Percentiles rank a stretch among this genome's conserved stretches.
Conservation (phyloP, 2,113 vertebrate genomes). For the Psittacara wagleri region DNA sequence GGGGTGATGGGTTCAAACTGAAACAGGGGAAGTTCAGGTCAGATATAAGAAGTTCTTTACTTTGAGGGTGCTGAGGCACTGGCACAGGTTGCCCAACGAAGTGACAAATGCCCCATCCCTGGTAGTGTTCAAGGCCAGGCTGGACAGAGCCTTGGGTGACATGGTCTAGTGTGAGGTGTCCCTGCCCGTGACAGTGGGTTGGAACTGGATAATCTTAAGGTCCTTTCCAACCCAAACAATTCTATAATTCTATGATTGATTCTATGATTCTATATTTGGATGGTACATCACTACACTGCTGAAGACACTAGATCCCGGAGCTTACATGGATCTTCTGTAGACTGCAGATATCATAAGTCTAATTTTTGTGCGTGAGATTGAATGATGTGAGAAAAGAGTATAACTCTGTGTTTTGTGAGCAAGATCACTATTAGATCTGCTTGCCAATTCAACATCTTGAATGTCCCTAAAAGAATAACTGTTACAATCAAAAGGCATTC, state of each 20-base stretch:
- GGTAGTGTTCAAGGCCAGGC: no score
- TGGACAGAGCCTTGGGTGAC: no score
- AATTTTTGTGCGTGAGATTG: not conserved
- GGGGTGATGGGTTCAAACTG: not conserved
- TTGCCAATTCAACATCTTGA: not conserved
- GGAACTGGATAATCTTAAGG: not conserved
- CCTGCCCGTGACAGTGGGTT: not conserved
- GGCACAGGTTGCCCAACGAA: no score
- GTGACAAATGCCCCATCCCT: no score
- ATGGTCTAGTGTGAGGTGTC: not conserved
- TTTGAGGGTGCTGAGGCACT: not conserved
- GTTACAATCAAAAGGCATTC: not conserved
- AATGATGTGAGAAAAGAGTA: not conserved
- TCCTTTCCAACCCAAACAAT: not conserved
- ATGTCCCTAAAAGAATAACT: not conserved
- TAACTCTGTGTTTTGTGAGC: not conserved
- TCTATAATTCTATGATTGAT: not conserved
- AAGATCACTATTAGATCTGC: not conserved
- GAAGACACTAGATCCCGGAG: not conserved
- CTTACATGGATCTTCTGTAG: not conserved
- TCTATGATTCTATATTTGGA: not conserved
- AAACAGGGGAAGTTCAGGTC: not conserved
- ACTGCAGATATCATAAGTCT: not conserved
- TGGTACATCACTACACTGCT: not conserved
- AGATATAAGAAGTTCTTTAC: not conserved